Conservation (phyloP, 2,797 vertebrate genomes). For the Epinephelus coioides region DNA sequence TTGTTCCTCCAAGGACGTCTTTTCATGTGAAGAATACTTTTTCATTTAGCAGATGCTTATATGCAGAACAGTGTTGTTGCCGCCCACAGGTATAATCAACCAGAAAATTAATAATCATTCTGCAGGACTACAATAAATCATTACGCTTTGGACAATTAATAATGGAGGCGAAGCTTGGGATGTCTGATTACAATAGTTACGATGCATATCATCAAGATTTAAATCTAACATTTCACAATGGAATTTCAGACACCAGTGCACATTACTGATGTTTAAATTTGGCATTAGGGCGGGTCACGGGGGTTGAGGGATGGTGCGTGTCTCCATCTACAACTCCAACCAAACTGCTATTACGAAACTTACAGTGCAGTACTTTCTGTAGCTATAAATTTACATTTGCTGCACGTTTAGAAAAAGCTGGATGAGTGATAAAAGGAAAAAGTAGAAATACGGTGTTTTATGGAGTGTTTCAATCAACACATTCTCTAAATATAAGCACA, state of each 20-base stretch:
- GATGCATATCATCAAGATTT: conserved; percentile 89
- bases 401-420: conserved; percentile 1
- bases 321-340: conserved; percentile 62
- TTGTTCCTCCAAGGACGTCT: conserved; percentile 92
- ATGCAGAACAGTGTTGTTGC: conserved; percentile 89
- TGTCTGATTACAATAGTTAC: conserved; percentile 93
- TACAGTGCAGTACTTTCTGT: conserved; percentile 48
- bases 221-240: conserved; percentile 83
- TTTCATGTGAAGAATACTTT: conserved; percentile 89
- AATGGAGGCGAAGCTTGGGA: conserved; percentile 90
- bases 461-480: not conserved
- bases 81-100: conserved; percentile 96
- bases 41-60: conserved; percentile 87
- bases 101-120: conserved; percentile 98
- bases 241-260: conserved; percentile 70
- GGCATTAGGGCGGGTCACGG: conserved; percentile 54
- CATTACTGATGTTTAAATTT: conserved; percentile 79
- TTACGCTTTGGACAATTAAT: conserved; percentile 97
- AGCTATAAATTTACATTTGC: conserved; percentile 31
- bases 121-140: conserved; percentile 95
- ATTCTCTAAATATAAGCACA: not conserved
- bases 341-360: conserved; percentile 46
- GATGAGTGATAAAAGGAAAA: not conserved
- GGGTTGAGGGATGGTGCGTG: conserved; percentile 58
- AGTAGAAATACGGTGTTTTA: conserved; percentile 1